Base-by-base conservation (phyloP, 1,140 invertebrate species). In the Charaxes varanes region DNA sequence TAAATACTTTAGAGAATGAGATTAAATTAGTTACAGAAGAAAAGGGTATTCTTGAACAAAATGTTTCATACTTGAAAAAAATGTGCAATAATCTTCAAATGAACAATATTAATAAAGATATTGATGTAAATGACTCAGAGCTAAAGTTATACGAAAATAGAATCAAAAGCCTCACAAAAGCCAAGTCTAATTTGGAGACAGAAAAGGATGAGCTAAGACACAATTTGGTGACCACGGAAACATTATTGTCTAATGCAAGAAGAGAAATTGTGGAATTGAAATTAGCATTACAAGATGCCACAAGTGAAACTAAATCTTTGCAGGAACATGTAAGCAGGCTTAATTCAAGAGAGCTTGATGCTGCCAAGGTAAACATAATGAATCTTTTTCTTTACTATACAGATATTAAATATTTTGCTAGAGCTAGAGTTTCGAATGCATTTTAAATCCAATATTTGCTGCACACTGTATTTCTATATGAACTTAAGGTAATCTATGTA, bases 181-280 rank as follows among this genome's bases (percentile, higher is more conserved):
- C 54, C 42, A 85, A 84, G 53, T 33, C 41, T 14, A 73, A 66
- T 42, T 50, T 84, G 11, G 66, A 82, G 58, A 53, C 52, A 15
- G 71, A 69, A 21, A 78, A 63, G 33, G 48, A 64, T 8, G 57
- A 71, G 40, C 41, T 79, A 23, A 64, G 63, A 50, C 59, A 68
- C 14, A 79, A 70, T 31, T 52, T 85, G 15, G 59, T 53, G 30
- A 79, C 73, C 30, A 66, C 72, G 43, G 84, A 85, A 63, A 74
- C 58, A 34, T 49, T 85, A 16, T 45, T 86, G 27, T 73, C 69
- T 40, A 77, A 78, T 63, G 69, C 82, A 19, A 69, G 84, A 47
- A 68, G 61, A 48, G 84, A 86, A 62, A 69, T 83, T 35, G 65
- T 86, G 4, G 82, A 85, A 26, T 40, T 86, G 16, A 85, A 85